Evolutionary conservation across 2,797 vertebrate species (phyloP), one percentile per base, ranked within the genome.

Genomic region (Oreortyx pictus): DNA sequence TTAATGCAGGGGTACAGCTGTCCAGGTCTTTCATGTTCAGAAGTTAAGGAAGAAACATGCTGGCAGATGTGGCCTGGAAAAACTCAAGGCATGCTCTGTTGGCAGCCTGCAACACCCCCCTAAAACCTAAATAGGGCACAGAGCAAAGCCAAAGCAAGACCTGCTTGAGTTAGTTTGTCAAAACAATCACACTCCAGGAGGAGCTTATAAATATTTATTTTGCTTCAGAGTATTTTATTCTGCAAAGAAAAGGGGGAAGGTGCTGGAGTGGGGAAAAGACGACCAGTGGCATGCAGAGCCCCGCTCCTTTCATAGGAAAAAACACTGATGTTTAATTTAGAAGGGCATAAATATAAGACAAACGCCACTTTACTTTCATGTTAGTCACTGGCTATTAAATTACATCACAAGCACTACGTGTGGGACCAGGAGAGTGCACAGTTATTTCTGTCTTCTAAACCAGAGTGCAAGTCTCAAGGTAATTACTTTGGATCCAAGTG

Each of bases 401-500:
- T 96, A 94, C 93, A 93, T 89, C 82, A 68, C 86, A 72, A 96
- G 83, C 64, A 44, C 89, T 83, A 61, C 60, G 61, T 92, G 91
- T 91, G 92, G 95, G 95, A 92, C 94, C 19, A 46, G 95, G 93
- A 75, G n/a, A 96, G 96, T 73, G 81, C 88, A 7, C 14, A 92
- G 95, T 96, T 97, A 96, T 97, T 97, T 97, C 96, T 77, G 86
- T 89, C 94, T 88, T 72, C 83, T 88, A 96, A 96, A 95, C 72
- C 94, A 77, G 39, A 95, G 90, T 49, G 66, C 94, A 75, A 91
- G 95, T 91, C 94, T 96, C 95, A 75, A 89, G 92, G 92, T 97
- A 97, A 98, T 98, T 97, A 97, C 87, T 86, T 65, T 52, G 88
- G 94, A 95, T 94, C 89, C 89, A 96, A 95, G 92, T 97, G 76